These are phyloP conservation scores for Actinia tenebrosa DNA, from an alignment of 64 coral and sea anemone species.

Conservation along the genomic window DNA sequence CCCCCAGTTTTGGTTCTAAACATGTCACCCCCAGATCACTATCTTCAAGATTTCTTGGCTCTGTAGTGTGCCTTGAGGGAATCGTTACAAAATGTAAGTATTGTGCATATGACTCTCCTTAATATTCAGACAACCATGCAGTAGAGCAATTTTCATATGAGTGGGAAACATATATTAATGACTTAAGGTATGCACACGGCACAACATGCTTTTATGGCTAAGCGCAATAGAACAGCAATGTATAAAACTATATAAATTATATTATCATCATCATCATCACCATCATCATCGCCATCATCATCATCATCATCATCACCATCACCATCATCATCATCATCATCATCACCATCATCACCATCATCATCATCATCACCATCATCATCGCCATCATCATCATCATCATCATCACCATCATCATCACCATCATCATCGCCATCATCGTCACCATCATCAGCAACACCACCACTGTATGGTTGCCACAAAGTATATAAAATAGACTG, in stretches of 20 bases:
- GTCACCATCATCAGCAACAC: no score
- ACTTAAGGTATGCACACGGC: no score
- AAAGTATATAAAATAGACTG: no score
- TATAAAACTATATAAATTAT: background rate
- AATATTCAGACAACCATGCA: no score
- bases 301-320: background rate
- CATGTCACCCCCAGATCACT: conserved; percentile 97
- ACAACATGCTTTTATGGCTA: no score
- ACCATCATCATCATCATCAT: no score
- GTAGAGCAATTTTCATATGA: no score
- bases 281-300: no score
- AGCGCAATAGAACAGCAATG: no score
- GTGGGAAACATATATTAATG: no score
- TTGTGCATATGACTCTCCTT: background rate
- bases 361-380: background rate
- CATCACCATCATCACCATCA: background rate
- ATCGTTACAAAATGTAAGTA: conserved; percentile 99
- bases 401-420: no score
- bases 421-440: background rate
- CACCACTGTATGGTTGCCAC: no score
- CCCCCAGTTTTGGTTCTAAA: conserved; percentile 90
- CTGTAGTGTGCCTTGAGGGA: conserved; percentile 90
- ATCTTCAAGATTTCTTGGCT: conserved; percentile 82
- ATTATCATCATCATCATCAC: background rate
- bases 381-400: background rate